phyloP scores from a whole-genome alignment of 2,888 invertebrate species.

The Osmoderma eremita region DNA sequence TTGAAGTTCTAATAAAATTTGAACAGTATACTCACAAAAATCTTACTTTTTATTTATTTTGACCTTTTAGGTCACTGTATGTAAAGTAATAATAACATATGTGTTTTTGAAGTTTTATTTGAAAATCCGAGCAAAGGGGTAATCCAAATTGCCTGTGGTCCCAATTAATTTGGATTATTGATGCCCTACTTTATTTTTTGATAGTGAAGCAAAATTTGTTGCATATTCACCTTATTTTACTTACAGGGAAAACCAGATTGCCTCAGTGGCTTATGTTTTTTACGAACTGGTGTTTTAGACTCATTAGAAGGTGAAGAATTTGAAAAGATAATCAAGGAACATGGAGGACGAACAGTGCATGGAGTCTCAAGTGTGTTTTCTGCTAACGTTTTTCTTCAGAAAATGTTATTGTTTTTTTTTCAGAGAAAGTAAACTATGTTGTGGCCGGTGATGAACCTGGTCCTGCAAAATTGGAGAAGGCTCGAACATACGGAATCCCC shows the following conservation, averaged over 20 bases:
- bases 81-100: too few relatives aligned
- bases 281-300: constrained; percentile 88
- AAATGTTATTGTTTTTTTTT: too few relatives aligned
- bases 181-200: neutral
- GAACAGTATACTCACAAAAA: too few relatives aligned
- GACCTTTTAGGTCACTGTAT: too few relatives aligned
- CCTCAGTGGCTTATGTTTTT: constrained; percentile 75
- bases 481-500: constrained; percentile 75
- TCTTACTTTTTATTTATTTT: too few relatives aligned
- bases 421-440: constrained; percentile 75
- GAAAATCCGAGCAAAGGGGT: too few relatives aligned
- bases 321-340: constrained; percentile 75
- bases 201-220: neutral
- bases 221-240: neutral
- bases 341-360: constrained; percentile 82
- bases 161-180: too few relatives aligned
- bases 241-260: constrained; percentile 77
- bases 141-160: too few relatives aligned
- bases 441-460: constrained; percentile 89
- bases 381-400: too few relatives aligned
- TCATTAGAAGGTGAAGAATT: constrained; percentile 87
- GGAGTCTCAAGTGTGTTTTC: constrained; percentile 72
- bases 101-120: too few relatives aligned
- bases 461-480: constrained; percentile 83
- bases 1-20: too few relatives aligned